Evolutionary conservation across 2,113 vertebrate species (phyloP), one percentile per base, ranked within the genome.

Genomic region (Seriola aureovittata): DNA sequence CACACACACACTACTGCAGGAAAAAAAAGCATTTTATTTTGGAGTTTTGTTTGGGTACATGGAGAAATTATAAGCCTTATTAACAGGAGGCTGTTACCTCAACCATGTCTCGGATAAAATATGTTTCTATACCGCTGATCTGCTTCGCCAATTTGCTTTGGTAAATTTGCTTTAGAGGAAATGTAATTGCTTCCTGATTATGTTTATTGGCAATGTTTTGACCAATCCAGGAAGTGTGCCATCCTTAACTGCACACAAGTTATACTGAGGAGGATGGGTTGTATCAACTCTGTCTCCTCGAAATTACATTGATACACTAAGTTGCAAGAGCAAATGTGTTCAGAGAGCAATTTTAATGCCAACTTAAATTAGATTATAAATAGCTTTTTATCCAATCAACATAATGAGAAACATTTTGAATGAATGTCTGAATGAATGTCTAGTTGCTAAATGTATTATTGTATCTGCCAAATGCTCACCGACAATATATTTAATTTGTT

Each of bases 101-200:
- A 42, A 42, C 40, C 46, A 4, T 17, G 60, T 46, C 25, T 72
- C 11, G 23, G 13, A 29, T 34, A 21, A 62, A 67, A 36, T 59
- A 32, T 67, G 44, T 57, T 42, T 2, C 29, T 54, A n/a, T 54
- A 54, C 25, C 17, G 14, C 52, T 58, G 13, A 34, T 64, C 64
- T 73, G 9, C 36, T 58, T 68, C 63, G 60, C 50, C 65, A 58
- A 25, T 57, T 64, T 44, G 29, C 14, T 42, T 50, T 34, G 17
- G 52, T 32, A 34, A 60, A 67, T 58, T 17, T 4, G 4, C 29
- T 74, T 68, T 8, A 32, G 50, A 52, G 63, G 32, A 44, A 63
- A 52, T 23, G 5, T 50, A 65, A 58, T 68, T 78, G 48, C 58
- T 36, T 32, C n/a, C 32, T 68, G 78, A 72, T 77, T 44, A 66